Base-by-base conservation (phyloP, 2,888 invertebrate genomes). In the Phrixothrix hirtus region DNA sequence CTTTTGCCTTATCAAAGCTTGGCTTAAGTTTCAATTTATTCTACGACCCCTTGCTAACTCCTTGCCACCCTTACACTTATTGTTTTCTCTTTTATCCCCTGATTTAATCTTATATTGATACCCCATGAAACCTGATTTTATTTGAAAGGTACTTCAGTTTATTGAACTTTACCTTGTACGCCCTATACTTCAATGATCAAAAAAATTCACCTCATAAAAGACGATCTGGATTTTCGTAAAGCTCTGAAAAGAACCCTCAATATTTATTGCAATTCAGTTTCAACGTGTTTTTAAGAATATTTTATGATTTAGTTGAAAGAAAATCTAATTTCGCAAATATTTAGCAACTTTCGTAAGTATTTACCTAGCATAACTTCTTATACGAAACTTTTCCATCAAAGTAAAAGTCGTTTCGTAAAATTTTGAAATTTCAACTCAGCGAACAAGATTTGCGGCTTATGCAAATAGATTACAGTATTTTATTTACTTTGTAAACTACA, bases 21-120 rank as follows among this genome's bases (percentile, higher is more conserved):
- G 60, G 67, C 64, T 68, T 67, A 67, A 63, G 64, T 65, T 68
- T 67, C 68, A 67, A 68, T 68, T 67, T 67, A 68, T 68, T 65
- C 64, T 55, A 29, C 54, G 27, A 35, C 39, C 51, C 39, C 38
- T 32, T 21, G 35, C 15, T 54, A 46, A 52, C 54, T 45, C 53
- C 59, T 57, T 57, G 49, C 57, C 53, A 55, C 57, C 55, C 59
- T 55, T 55, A 49, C 45, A 49, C 52, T 53, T 47, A 58, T 56
- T 57, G 55, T 60, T 58, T 58, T 47, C 55, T 45, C 54, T 55
- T 57, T 49, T 47, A 49, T 53, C 50, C 48, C 11, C 47, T 55
- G 60, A 58, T 60, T 57, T 55, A 60, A 58, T 58, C 58, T 57
- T 51, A 56, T 57, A 58, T 55, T 52, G 56, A 51, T 53, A 39